Conservation (phyloP, 2,888 invertebrate species). For the Aleiodes leptofemur region DNA sequence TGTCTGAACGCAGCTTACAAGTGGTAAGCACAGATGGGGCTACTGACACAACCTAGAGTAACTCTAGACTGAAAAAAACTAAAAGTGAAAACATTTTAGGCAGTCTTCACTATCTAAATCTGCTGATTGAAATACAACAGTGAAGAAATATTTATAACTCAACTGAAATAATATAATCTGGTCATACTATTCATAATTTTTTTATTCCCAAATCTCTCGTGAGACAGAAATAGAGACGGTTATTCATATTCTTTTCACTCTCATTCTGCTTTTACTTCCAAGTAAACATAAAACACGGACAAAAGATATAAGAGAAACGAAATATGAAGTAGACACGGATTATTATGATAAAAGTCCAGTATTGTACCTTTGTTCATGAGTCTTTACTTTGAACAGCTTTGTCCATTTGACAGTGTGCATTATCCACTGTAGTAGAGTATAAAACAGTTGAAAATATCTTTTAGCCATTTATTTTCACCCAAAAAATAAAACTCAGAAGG, state of each 20-base stretch:
- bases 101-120: background rate
- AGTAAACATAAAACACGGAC: too few species aligned
- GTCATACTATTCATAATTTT: conserved; percentile 7
- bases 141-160: conserved; percentile 10
- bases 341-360: conserved; percentile 67
- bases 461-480: background rate
- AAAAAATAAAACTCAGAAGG: background rate
- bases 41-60: conserved; percentile 52
- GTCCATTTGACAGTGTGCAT: conserved; percentile 57
- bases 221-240: background rate
- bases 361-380: conserved; percentile 58
- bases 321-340: conserved; percentile 56
- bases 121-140: conserved; percentile 5
- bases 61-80: background rate
- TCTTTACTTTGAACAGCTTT: conserved; percentile 53
- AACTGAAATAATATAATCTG: conserved; percentile 21
- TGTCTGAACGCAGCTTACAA: conserved; percentile 55
- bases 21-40: conserved; percentile 64
- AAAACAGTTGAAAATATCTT: conserved; percentile 13
- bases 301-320: background rate
- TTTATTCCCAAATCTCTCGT: background rate
- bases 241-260: too few species aligned
- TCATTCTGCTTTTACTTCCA: too few species aligned
- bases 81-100: background rate
- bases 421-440: conserved; percentile 40